phyloP scores from a whole-genome alignment of 2,888 invertebrate genomes.

The Xanthorhoe spadicearia region DNA sequence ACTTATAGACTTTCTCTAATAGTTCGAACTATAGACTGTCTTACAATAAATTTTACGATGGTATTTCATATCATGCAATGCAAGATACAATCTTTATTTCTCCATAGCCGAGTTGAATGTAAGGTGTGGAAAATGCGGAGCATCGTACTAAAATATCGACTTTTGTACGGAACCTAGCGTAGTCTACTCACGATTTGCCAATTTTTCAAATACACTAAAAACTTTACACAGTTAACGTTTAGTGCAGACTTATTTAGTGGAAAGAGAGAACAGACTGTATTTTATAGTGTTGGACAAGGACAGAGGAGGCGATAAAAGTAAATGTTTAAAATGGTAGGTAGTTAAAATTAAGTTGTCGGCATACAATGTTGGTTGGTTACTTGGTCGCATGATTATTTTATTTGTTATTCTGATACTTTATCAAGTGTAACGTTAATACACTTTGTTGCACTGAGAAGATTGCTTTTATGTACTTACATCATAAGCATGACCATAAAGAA shows the following conservation, averaged over 20 bases:
- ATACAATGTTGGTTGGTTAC: slow-evolving; percentile 52
- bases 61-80: neutral
- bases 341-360: slow-evolving; percentile 55
- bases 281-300: slow-evolving; percentile 44
- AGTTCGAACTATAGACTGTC: too few species aligned
- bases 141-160: slow-evolving; percentile 14
- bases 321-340: slow-evolving; percentile 48
- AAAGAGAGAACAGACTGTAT: slow-evolving; percentile 45
- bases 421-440: neutral
- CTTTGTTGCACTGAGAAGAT: neutral
- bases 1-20: too few species aligned
- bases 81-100: neutral
- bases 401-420: neutral
- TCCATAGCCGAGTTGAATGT: slow-evolving; percentile 15
- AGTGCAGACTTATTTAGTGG: slow-evolving; percentile 47
- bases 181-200: slow-evolving; percentile 34
- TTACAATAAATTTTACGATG: neutral
- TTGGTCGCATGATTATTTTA: slow-evolving; percentile 2
- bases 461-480: neutral
- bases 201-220: slow-evolving; percentile 61
- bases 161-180: slow-evolving; percentile 32
- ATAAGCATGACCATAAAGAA: neutral
- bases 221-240: slow-evolving; percentile 56
- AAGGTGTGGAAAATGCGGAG: slow-evolving; percentile 8
- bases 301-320: slow-evolving; percentile 55